These are phyloP conservation scores for Sinocyclocheilus maitianheensis DNA, from an alignment of 2,113 vertebrate species.

Conservation along the genomic window DNA sequence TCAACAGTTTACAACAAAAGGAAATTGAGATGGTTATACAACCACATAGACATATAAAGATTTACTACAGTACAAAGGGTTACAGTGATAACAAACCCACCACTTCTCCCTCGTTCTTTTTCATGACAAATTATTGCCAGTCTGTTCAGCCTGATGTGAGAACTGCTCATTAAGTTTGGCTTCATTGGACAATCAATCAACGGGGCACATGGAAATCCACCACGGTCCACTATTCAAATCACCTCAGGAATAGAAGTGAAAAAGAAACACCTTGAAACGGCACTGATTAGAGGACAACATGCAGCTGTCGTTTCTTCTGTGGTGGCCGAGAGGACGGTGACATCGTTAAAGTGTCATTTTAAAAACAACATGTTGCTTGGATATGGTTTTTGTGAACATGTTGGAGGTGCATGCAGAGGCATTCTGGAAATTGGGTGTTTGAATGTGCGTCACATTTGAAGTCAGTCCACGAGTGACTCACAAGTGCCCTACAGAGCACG, in stretches of 20 bases:
- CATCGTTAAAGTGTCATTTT: constrained; percentile 25
- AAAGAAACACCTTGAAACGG: constrained; percentile 48
- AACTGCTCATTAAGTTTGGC: constrained; percentile 72
- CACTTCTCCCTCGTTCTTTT: background rate
- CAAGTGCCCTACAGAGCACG: background rate
- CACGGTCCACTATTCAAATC: constrained; percentile 62
- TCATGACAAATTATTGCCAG: constrained; percentile 70
- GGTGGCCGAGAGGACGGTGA: constrained; percentile 20
- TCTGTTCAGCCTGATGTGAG: constrained; percentile 63
- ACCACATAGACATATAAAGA: background rate
- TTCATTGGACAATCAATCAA: constrained; percentile 77
- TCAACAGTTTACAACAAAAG: background rate
- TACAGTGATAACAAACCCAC: background rate
- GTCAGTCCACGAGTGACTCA: constrained; percentile 31
- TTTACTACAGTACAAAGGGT: background rate
- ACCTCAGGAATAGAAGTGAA: constrained; percentile 58
- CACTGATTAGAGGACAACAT: constrained; percentile 19
- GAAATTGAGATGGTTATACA: background rate
- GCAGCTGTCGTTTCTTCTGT: constrained; percentile 6
- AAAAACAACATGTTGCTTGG: constrained; percentile 22
- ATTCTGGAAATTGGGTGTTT: constrained; percentile 22
- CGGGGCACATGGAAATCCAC: constrained; percentile 50
- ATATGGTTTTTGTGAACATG: constrained; percentile 32
- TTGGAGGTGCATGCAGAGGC: background rate
- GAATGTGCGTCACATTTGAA: constrained; percentile 31